Base-by-base conservation (phyloP, 2,888 invertebrate species). In the Orchesella flavescens region DNA sequence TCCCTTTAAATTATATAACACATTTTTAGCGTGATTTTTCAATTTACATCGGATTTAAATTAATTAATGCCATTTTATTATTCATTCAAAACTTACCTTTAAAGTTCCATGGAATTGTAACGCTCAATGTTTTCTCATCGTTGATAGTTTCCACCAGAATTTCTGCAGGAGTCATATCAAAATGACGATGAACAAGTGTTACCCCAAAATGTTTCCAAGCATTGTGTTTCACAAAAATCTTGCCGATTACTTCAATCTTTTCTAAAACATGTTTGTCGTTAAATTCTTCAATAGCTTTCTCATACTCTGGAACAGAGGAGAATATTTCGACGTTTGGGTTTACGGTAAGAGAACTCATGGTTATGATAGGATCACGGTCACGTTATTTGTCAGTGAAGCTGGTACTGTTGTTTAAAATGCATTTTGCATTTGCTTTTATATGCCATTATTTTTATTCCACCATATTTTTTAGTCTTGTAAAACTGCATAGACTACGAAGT, bases 111-210 rank as follows among this genome's bases (percentile, higher is more conserved):
- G 61, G 57, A 24, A 73, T 1, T 2, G 57, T 24, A 15, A 73
- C 19, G 4, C 43, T 49, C 12, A 59, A 12, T 1, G 61, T 15
- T 13, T 17, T 2, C 2, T 73, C 61, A n/a, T 34, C 9, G 9
- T 34, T 55, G 10, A 34, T 3, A 19, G 73, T 59, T 19, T 73
- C 57, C 13, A 73, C 57, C 17, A 73, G 44, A 13, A 73, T 59
- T 59, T 57, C 57, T 2, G 10, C 19, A 1, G 9, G 1, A 1
- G 34, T 2, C 59, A 73, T 59, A n/a, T 73, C 43, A 21, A 73
- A 73, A 19, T 73, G 73, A 1, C 73, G 59, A 17, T 73, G 73
- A 43, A 59, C 59, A 9, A 73, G 7, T 43, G 43, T 57, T n/a
- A 73, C 2, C 1, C 73, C 57, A 34, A 73, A 73, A 10, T 24